Conservation (phyloP, 2,888 invertebrate species). For the Lasiommata megera region DNA sequence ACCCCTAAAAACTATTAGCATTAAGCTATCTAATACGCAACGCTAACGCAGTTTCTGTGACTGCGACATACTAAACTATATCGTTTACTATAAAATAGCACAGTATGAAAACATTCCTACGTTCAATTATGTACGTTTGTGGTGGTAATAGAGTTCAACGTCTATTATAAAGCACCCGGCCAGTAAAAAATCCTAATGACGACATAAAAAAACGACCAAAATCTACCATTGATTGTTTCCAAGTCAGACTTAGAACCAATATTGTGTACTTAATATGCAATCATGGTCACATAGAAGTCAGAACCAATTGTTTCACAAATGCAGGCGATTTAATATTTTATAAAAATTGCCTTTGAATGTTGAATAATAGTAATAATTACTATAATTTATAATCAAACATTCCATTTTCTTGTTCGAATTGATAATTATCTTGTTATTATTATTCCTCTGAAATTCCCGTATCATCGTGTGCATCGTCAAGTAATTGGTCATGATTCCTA, state of each 20-base stretch:
- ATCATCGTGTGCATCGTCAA: no score
- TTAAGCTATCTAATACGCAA: conserved; percentile 3
- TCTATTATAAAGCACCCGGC: conserved; percentile 7
- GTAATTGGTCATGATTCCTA: no score
- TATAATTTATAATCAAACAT: no score
- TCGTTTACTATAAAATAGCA: conserved; percentile 16
- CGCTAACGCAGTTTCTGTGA: neutral
- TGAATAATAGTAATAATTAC: no score
- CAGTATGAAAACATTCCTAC: conserved; percentile 16
- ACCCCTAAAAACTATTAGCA: neutral
- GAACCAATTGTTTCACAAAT: no score
- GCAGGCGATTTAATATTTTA: no score
- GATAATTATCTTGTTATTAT: no score
- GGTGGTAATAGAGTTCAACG: conserved; percentile 13
- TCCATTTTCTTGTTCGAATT: no score
- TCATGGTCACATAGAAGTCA: neutral
- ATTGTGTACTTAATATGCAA: conserved; percentile 7
- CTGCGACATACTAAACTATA: neutral
- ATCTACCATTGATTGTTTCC: neutral
- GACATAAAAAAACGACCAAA: neutral
- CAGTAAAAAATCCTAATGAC: neutral
- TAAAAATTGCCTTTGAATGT: no score
- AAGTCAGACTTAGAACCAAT: neutral
- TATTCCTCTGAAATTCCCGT: no score
- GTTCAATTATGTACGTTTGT: conserved; percentile 8